A percentile compares a stretch with the other conserved stretches of the same genome.
Conservation (phyloP, 2,797 vertebrate genomes). For the Malurus leucopterus region DNA sequence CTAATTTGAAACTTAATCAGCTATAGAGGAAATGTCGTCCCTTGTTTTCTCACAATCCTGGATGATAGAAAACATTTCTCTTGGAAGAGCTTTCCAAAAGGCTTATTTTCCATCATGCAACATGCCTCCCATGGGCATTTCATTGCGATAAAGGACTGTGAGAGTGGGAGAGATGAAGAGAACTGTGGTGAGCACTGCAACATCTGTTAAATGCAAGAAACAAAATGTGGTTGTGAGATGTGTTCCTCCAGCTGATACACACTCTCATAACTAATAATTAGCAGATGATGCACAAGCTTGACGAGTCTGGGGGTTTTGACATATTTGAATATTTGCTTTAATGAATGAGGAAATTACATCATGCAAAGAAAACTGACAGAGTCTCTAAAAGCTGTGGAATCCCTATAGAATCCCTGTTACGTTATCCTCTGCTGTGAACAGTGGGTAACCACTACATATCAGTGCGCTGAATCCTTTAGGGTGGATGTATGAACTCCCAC, state of each 20-base stretch:
- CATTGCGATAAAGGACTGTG: conserved; percentile 80
- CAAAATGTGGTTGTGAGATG: not conserved
- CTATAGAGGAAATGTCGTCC: not conserved
- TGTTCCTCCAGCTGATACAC: not conserved
- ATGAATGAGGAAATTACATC: not conserved
- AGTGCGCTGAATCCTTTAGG: not conserved
- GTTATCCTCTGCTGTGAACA: not conserved
- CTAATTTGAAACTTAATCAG: not conserved
- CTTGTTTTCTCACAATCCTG: conserved; percentile 11
- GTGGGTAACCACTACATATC: not conserved
- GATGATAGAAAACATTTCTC: conserved; percentile 32
- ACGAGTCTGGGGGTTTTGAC: not conserved
- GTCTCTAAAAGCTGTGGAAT: not conserved
- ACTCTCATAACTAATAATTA: not conserved
- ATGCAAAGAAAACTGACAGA: not conserved
- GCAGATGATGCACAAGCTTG: not conserved
- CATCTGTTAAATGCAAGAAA: not conserved
- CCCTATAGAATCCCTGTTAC: not conserved
- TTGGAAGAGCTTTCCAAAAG: conserved; percentile 64
- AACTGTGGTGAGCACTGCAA: conserved; percentile 66
- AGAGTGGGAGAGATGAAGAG: conserved; percentile 78
- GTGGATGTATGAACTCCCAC: not conserved
- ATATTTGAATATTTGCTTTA: not conserved
- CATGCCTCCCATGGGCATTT: conserved; percentile 74
- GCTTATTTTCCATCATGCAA: conserved; percentile 78